Evolutionary conservation across 2,888 invertebrate genomes (phyloP).

Genomic region (Lomographa bimaculata): DNA sequence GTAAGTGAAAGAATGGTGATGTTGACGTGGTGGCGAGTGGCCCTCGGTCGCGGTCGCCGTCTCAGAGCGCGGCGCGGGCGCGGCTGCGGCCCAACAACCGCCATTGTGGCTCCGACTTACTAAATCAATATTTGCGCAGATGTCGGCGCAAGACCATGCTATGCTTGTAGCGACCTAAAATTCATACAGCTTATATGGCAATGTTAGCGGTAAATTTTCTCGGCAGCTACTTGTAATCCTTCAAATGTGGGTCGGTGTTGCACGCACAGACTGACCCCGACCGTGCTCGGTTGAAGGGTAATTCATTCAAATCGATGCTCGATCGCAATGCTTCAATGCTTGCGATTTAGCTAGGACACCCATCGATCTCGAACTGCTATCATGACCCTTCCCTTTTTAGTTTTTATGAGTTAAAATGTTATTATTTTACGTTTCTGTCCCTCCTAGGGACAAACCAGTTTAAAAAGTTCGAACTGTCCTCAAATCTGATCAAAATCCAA

Average conservation of each 20-base stretch:
- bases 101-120: slow-evolving; percentile 76
- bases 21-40: slow-evolving; percentile 38
- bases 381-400: slow-evolving; percentile 1
- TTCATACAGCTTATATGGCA: slow-evolving; percentile 82
- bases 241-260: slow-evolving; percentile 80
- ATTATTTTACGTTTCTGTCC: no score
- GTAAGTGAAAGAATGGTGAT: slow-evolving; percentile 49
- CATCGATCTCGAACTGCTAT: slow-evolving; percentile 2
- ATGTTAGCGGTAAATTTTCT: slow-evolving; percentile 83
- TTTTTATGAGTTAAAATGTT: no score
- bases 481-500: no score
- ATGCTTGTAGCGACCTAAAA: slow-evolving; percentile 82
- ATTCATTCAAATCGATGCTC: slow-evolving; percentile 64
- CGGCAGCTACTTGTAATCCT: slow-evolving; percentile 81
- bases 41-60: slow-evolving; percentile 40
- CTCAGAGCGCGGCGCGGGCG: no score
- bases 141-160: slow-evolving; percentile 81
- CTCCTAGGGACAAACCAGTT: no score
- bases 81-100: slow-evolving; percentile 51
- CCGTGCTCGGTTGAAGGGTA: slow-evolving; percentile 64
- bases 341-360: slow-evolving; percentile 18
- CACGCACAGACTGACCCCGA: slow-evolving; percentile 77
- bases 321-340: slow-evolving; percentile 43
- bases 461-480: no score
- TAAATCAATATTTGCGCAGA: slow-evolving; percentile 84